These are phyloP conservation scores for Yponomeuta evonymella DNA, from an alignment of 2,888 invertebrate genomes.

Conservation along the genomic window DNA sequence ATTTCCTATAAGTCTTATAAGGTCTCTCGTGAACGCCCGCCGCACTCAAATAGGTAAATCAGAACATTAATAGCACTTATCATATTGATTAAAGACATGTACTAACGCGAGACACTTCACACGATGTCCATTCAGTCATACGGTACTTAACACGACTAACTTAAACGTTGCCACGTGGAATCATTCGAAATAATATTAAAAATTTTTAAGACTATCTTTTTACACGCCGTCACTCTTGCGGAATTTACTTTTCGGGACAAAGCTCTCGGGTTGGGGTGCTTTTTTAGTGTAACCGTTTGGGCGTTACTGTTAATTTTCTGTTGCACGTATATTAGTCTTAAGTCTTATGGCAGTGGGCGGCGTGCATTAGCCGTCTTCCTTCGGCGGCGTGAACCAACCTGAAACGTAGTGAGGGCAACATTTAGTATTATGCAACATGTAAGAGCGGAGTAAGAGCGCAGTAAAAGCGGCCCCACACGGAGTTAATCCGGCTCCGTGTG, in stretches of 20 bases:
- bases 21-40: constrained; percentile 54
- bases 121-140: constrained; percentile 42
- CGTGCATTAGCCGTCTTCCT: constrained; percentile 88
- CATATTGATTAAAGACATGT: constrained; percentile 48
- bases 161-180: constrained; percentile 29
- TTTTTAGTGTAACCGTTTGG: constrained; percentile 30
- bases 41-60: constrained; percentile 36
- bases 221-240: neutral
- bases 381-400: constrained; percentile 95
- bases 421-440: too few species aligned
- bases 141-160: constrained; percentile 35
- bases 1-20: constrained; percentile 74
- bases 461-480: too few species aligned
- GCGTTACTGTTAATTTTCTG: constrained; percentile 46
- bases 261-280: neutral
- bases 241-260: neutral
- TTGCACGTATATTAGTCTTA: constrained; percentile 57
- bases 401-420: constrained; percentile 23
- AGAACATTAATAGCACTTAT: constrained; percentile 67
- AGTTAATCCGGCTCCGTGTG: too few species aligned
- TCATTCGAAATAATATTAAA: constrained; percentile 31
- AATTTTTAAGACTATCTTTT: constrained; percentile 24
- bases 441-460: too few species aligned
- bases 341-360: constrained; percentile 34
- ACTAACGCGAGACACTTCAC: constrained; percentile 41